phyloP scores from a whole-genome alignment of 2,888 invertebrate genomes.

The Perdita meconis region DNA sequence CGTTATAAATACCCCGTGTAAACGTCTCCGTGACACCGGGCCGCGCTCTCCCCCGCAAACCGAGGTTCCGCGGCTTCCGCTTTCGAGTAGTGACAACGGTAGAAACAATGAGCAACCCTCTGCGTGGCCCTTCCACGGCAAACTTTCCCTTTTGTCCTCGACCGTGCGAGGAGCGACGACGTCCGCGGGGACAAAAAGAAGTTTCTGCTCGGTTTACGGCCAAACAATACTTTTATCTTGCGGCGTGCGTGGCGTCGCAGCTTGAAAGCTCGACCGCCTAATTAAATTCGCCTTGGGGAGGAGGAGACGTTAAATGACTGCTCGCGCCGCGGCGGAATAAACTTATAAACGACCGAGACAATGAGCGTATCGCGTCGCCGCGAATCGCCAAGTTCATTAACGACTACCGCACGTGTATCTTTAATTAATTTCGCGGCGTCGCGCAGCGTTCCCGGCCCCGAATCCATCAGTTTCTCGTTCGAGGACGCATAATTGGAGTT shows the following conservation, averaged over 20 bases:
- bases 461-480: neutral
- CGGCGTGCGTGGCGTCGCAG: slow-evolving; percentile 20
- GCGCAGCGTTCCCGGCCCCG: too few species aligned
- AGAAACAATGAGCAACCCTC: slow-evolving; percentile 65
- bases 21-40: slow-evolving; percentile 63
- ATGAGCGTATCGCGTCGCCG: slow-evolving; percentile 13
- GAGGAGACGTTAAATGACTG: slow-evolving; percentile 6
- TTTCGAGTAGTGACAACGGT: slow-evolving; percentile 59
- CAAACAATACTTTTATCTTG: slow-evolving; percentile 62
- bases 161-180: slow-evolving; percentile 24
- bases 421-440: slow-evolving; percentile 39
- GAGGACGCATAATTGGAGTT: neutral
- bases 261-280: slow-evolving; percentile 21
- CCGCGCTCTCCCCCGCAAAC: slow-evolving; percentile 23
- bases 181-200: slow-evolving; percentile 44
- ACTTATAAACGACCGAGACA: slow-evolving; percentile 35
- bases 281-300: slow-evolving; percentile 43
- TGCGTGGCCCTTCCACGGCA: slow-evolving; percentile 40
- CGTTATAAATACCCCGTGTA: slow-evolving; percentile 65
- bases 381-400: slow-evolving; percentile 35
- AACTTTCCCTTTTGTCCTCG: slow-evolving; percentile 62
- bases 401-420: slow-evolving; percentile 10
- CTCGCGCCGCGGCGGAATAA: slow-evolving; percentile 26
- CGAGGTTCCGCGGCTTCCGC: slow-evolving; percentile 52
- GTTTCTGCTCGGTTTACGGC: slow-evolving; percentile 42